A percentile compares a stretch with the other conserved stretches of the same genome.
Conservation (phyloP, 92 coral and sea anemone species). For the Siderastrea radians region DNA sequence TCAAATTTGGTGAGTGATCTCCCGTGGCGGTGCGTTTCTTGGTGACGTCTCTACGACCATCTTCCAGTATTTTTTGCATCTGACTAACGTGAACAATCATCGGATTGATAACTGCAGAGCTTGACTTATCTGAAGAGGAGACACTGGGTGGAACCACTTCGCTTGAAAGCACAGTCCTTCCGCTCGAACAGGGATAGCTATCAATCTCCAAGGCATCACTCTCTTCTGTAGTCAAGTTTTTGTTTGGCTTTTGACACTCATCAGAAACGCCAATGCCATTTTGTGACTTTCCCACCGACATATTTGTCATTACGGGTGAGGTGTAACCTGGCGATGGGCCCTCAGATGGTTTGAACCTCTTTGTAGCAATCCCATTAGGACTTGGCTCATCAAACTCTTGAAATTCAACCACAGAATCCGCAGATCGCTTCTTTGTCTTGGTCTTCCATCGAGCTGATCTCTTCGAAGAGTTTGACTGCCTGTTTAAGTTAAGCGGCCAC, state of each 20-base stretch:
- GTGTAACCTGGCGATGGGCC: not conserved
- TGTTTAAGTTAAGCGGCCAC: not conserved
- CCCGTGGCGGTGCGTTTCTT: not conserved
- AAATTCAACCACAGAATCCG: constrained; percentile 3
- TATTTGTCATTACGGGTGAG: not conserved
- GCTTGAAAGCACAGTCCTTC: constrained; percentile 9
- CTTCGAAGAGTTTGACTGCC: constrained; percentile 10
- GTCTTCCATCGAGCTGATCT: not conserved
- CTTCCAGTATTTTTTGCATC: not conserved
- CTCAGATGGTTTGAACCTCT: constrained; percentile 14
- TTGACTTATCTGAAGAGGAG: constrained; percentile 45
- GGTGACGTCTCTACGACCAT: not conserved
- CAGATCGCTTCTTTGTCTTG: constrained; percentile 31
- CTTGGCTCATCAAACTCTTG: not conserved
- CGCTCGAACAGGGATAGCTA: not conserved
- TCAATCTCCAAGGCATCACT: not conserved
- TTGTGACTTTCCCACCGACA: not conserved
- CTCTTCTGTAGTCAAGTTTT: not conserved
- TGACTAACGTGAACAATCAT: constrained; percentile 47
- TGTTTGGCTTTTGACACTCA: not conserved
- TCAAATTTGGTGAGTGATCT: not conserved
- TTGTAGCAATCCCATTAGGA: constrained; percentile 5
- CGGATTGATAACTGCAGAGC: constrained; percentile 53
- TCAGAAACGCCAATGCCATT: not conserved
- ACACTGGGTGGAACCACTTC: constrained; percentile 69